phyloP scores from a whole-genome alignment of 2,113 vertebrate species.

The Melanerpes aurifrons region DNA sequence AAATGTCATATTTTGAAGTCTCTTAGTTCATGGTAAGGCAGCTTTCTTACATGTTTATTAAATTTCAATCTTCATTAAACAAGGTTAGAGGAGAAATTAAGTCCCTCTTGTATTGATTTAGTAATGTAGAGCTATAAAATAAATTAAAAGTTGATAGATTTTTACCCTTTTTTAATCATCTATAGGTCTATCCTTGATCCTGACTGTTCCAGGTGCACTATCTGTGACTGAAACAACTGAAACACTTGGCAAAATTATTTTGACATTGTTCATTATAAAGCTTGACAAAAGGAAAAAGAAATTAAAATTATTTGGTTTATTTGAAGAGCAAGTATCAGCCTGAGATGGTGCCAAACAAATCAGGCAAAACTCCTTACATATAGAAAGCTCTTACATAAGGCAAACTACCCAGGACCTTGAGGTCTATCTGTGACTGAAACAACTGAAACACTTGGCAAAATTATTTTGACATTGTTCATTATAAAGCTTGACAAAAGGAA shows the following conservation, averaged over 20 bases:
- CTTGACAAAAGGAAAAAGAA: neutral
- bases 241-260: conserved; percentile 2
- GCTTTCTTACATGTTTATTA: conserved; percentile 59
- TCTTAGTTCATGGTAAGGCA: conserved; percentile 53
- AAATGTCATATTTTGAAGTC: conserved; percentile 70
- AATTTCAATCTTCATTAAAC: conserved; percentile 67
- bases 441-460: neutral
- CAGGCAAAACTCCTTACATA: neutral
- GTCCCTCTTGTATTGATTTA: conserved; percentile 33
- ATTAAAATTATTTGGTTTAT: neutral
- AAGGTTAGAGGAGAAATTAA: conserved; percentile 49
- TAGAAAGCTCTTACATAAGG: neutral
- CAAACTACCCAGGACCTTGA: neutral
- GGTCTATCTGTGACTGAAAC: neutral
- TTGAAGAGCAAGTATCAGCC: neutral
- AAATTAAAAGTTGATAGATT: conserved; percentile 17
- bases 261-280: fast-evolving
- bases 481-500: neutral
- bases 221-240: neutral
- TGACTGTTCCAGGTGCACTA: neutral
- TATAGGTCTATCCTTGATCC: neutral
- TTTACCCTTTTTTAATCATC: neutral
- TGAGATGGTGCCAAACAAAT: neutral
- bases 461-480: neutral
- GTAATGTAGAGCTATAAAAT: conserved; percentile 12